phyloP scores from a whole-genome alignment of 2,797 vertebrate species.

The Pseudochaenichthys georgianus region DNA sequence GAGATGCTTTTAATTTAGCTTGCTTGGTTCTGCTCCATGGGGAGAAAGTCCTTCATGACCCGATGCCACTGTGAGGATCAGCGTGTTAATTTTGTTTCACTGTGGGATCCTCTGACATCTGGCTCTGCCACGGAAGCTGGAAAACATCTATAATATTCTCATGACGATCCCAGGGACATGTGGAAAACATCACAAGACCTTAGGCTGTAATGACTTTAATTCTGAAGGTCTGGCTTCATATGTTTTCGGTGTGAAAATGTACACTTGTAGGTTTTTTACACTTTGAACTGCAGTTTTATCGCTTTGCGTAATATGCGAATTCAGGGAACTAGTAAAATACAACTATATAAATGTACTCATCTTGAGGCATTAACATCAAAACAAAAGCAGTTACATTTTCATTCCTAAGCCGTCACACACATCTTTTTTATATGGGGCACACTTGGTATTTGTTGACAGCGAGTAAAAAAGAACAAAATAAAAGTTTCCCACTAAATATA shows the following conservation, averaged over 20 bases:
- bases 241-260: constrained; percentile 84
- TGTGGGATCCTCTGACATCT: constrained; percentile 92
- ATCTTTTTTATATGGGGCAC: constrained; percentile 65
- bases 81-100: constrained; percentile 89
- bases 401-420: constrained; percentile 19
- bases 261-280: constrained; percentile 64
- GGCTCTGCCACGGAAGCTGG: constrained; percentile 91
- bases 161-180: constrained; percentile 91
- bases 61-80: constrained; percentile 82
- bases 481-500: constrained; percentile 51
- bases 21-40: constrained; percentile 71
- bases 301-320: constrained; percentile 7
- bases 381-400: constrained; percentile 18
- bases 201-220: constrained; percentile 88
- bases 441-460: constrained; percentile 23
- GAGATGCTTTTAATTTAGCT: constrained; percentile 77
- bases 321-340: constrained; percentile 16
- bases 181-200: constrained; percentile 94
- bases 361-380: constrained; percentile 7
- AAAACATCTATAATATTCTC: constrained; percentile 96
- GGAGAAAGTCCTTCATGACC: constrained; percentile 80
- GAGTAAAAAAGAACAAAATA: constrained; percentile 32
- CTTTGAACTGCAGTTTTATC: constrained; percentile 31
- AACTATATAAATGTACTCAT: background rate
- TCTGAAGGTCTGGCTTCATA: constrained; percentile 85